Percentiles rank a stretch among this genome's conserved stretches.
Conservation (phyloP, 2,888 invertebrate species). For the Lithophane leautieri region DNA sequence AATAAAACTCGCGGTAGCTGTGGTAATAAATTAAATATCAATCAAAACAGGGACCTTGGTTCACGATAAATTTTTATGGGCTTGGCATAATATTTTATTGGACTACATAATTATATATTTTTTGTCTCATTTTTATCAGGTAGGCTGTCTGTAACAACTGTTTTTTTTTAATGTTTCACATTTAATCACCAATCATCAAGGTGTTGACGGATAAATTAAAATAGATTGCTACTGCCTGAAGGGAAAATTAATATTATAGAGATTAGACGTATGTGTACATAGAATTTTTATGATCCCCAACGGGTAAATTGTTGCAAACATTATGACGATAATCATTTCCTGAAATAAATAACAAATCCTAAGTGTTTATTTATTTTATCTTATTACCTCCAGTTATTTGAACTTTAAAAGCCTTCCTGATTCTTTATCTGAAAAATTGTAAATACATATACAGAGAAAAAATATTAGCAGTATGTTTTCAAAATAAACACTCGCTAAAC, state of each 20-base stretch:
- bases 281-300: conserved; percentile 46
- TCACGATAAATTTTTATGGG: conserved; percentile 38
- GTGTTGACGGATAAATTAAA: conserved; percentile 29
- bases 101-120: too few relatives aligned
- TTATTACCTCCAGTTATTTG: not conserved
- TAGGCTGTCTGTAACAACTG: not conserved
- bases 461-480: too few relatives aligned
- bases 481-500: too few relatives aligned
- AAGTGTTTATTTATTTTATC: conserved; percentile 11
- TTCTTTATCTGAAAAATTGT: not conserved
- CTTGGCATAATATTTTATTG: conserved; percentile 24
- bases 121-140: conserved; percentile 6
- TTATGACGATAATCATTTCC: conserved; percentile 25
- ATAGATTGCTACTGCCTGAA: conserved; percentile 14
- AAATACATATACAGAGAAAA: not conserved
- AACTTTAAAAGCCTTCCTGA: conserved; percentile 32
- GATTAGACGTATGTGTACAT: conserved; percentile 5
- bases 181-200: conserved; percentile 31
- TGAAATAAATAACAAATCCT: conserved; percentile 16
- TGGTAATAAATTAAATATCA: conserved; percentile 48
- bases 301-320: conserved; percentile 27
- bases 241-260: conserved; percentile 19
- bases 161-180: conserved; percentile 8
- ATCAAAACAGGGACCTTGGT: conserved; percentile 53
- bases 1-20: conserved; percentile 21